These are phyloP conservation scores for Corythucha ciliata DNA, from an alignment of 2,888 invertebrate genomes.

Conservation along the genomic window DNA sequence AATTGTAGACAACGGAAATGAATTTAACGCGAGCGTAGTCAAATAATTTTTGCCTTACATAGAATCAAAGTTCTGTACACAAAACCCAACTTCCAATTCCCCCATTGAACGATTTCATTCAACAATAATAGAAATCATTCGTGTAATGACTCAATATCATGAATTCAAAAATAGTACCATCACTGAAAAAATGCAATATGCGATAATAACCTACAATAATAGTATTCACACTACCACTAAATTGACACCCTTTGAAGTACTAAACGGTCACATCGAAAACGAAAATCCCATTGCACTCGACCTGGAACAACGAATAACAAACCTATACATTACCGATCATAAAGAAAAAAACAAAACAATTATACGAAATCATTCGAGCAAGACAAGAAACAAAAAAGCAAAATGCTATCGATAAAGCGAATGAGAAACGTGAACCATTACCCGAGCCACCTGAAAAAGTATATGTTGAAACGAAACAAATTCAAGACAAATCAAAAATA, in stretches of 20 bases:
- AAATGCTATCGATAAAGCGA: neutral
- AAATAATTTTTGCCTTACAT: conserved; percentile 19
- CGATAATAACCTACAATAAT: conserved; percentile 8
- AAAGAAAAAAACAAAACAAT: neutral
- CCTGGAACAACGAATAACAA: neutral
- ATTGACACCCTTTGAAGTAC: conserved; percentile 14
- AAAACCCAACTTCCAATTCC: conserved; percentile 19
- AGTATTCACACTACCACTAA: conserved; percentile 6
- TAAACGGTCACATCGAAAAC: conserved; percentile 7
- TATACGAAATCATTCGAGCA: neutral
- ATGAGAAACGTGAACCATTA: neutral
- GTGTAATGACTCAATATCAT: conserved; percentile 5
- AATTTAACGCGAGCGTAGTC: conserved; percentile 9
- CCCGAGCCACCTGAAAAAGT: too few relatives aligned
- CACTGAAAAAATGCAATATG: neutral
- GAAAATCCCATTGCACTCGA: neutral
- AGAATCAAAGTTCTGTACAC: too few relatives aligned
- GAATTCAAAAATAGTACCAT: conserved; percentile 14
- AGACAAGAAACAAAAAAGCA: neutral
- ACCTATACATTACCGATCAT: neutral
- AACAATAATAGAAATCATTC: conserved; percentile 15
- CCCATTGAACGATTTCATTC: conserved; percentile 21
- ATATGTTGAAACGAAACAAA: too few relatives aligned
- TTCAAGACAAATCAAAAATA: too few relatives aligned
- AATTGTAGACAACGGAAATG: conserved; percentile 17